Percentiles rank a stretch among this genome's conserved stretches.
These are phyloP conservation scores for Drosophila yakuba DNA, from an alignment of 1,140 invertebrate genomes.

Conservation along the genomic window DNA sequence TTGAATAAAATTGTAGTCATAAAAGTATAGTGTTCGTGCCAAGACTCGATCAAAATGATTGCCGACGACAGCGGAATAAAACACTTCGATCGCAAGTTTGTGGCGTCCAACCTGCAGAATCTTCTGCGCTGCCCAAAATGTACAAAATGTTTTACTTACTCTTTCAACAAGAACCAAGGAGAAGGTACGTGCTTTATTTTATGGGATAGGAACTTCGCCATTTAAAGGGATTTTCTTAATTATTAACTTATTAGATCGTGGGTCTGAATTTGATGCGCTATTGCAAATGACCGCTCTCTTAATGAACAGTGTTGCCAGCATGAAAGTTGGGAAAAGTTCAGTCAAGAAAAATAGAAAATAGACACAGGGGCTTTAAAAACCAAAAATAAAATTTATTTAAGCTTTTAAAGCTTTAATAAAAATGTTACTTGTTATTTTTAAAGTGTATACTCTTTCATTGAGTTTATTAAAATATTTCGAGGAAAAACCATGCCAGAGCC, in stretches of 20 bases:
- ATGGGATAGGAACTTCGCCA: too few species aligned
- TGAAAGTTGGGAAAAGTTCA: not conserved
- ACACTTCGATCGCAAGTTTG: conserved; percentile 70
- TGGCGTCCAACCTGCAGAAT: conserved; percentile 52
- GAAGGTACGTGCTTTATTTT: conserved; percentile 13
- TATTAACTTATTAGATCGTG: not conserved
- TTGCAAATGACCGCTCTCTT: not conserved
- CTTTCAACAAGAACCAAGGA: not conserved
- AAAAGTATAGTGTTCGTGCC: not conserved
- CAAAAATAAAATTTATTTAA: too few species aligned
- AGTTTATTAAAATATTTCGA: not conserved
- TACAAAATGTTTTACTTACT: conserved; percentile 16
- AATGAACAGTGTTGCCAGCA: conserved; percentile 4
- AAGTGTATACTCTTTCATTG: too few species aligned
- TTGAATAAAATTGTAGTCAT: not conserved
- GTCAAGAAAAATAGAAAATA: not conserved
- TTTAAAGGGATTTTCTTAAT: not conserved
- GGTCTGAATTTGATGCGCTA: not conserved
- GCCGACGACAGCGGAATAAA: conserved; percentile 35
- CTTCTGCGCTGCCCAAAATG: conserved; percentile 65
- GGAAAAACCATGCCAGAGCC: not conserved
- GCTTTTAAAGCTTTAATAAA: not conserved
- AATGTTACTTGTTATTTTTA: too few species aligned
- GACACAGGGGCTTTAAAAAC: not conserved
- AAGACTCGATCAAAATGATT: conserved; percentile 12